Percentiles rank a stretch among this genome's conserved stretches.
Evolutionary conservation across 2,113 vertebrate genomes (phyloP).

Genomic region (Hemichromis elongatus): DNA sequence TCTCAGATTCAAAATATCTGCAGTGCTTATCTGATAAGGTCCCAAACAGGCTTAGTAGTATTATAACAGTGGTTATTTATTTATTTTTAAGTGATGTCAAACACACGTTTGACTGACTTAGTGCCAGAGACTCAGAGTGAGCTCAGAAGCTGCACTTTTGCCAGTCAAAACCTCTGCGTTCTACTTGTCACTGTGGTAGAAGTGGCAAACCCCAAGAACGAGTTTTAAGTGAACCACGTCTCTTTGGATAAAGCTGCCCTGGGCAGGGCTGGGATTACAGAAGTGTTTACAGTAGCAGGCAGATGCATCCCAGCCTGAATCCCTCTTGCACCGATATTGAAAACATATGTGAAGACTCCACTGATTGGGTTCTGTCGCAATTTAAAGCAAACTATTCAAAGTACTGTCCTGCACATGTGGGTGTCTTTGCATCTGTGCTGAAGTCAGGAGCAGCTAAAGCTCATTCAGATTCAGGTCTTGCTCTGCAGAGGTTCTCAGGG

Average conservation of each 20-base stretch:
- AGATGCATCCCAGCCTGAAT: slow-evolving; percentile 5
- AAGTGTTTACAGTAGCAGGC: slow-evolving; percentile 16
- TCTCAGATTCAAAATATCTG: neutral
- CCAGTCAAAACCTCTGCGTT: neutral
- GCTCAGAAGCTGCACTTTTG: neutral
- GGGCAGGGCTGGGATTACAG: neutral
- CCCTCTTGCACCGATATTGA: neutral
- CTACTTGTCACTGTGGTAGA: neutral
- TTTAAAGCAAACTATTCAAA: neutral
- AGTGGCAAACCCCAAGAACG: neutral
- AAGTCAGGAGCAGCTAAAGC: slow-evolving; percentile 45
- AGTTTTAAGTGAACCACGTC: neutral
- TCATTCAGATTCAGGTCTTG: slow-evolving; percentile 67
- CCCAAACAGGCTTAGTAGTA: neutral
- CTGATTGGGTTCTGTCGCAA: neutral
- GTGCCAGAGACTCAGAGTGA: neutral
- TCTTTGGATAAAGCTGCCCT: neutral
- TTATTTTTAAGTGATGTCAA: neutral
- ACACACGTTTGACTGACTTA: neutral
- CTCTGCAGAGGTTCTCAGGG: slow-evolving; percentile 59
- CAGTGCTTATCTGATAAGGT: neutral
- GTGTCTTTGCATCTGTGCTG: neutral
- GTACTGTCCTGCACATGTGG: neutral
- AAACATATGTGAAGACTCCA: slow-evolving; percentile 17
- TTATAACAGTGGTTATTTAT: neutral